Evolutionary conservation across 2,113 vertebrate species (phyloP).

Genomic region (Eidolon helvum): DNA sequence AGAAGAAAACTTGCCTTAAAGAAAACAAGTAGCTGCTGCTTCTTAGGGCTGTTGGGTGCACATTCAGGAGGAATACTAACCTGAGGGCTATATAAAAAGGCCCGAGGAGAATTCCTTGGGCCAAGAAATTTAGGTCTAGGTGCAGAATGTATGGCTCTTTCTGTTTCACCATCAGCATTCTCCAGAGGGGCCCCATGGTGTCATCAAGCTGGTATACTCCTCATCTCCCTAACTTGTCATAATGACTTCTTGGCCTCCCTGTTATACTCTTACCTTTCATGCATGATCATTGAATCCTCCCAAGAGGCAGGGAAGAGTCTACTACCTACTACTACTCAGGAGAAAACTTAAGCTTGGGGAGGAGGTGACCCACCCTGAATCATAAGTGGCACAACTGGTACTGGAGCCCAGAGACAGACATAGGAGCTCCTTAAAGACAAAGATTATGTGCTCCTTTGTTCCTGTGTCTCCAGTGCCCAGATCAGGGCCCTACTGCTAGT

Average conservation of each 20-base stretch:
- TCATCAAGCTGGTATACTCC: not conserved
- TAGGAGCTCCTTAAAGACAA: not conserved
- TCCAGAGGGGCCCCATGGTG: not conserved
- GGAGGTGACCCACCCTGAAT: not conserved
- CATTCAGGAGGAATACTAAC: not conserved
- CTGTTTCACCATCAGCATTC: not conserved
- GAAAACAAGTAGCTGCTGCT: not conserved
- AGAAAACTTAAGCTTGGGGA: not conserved
- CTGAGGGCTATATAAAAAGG: slow-evolving; percentile 16
- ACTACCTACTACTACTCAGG: not conserved
- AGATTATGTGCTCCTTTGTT: not conserved
- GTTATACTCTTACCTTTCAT: not conserved
- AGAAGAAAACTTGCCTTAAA: not conserved
- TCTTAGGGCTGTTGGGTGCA: not conserved
- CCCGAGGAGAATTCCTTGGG: not conserved
- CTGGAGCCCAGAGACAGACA: not conserved
- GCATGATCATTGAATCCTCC: not conserved
- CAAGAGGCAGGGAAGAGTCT: not conserved
- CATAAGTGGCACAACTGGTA: not conserved
- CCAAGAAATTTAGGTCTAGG: not conserved
- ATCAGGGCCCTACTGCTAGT: not conserved
- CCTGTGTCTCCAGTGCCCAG: not conserved
- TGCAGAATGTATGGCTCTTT: not conserved
- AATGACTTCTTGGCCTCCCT: not conserved
- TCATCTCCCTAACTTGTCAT: not conserved